Conservation (phyloP, 2,113 vertebrate genomes). For the Spea multiplicata region DNA sequence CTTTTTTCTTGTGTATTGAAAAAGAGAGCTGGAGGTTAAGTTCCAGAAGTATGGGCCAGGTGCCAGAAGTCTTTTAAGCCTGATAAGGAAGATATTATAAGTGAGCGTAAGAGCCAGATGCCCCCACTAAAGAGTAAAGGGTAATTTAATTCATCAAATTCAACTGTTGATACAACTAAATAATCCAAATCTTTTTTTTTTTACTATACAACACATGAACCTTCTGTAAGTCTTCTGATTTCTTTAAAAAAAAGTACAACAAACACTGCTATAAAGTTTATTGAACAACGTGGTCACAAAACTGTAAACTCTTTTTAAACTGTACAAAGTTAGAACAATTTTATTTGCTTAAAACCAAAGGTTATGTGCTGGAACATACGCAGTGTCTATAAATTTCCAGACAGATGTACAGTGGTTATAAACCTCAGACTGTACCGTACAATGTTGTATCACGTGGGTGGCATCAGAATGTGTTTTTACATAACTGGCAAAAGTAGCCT, state of each 20-base stretch:
- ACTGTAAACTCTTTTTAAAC: not conserved
- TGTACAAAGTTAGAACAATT: conserved; percentile 5
- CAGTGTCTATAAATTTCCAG: conserved; percentile 34
- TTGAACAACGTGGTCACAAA: conserved; percentile 2
- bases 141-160: too few relatives aligned
- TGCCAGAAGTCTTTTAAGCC: too few relatives aligned
- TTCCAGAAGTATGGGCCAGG: too few relatives aligned
- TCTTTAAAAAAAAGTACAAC: not conserved
- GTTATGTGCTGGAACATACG: conserved; percentile 21
- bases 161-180: too few relatives aligned
- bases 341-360: conserved; percentile 27
- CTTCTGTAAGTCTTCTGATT: too few relatives aligned
- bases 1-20: too few relatives aligned
- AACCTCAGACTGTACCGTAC: conserved; percentile 29
- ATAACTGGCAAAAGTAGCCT: conserved; percentile 18
- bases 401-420: conserved; percentile 31
- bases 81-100: too few relatives aligned
- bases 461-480: conserved; percentile 2
- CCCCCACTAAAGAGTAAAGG: too few relatives aligned
- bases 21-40: too few relatives aligned
- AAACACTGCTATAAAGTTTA: not conserved
- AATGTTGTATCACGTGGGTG: conserved; percentile 32
- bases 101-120: too few relatives aligned
- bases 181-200: too few relatives aligned
- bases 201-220: too few relatives aligned